These are phyloP conservation scores for Salticus scenicus DNA, from an alignment of 2,888 invertebrate species.

Conservation along the genomic window DNA sequence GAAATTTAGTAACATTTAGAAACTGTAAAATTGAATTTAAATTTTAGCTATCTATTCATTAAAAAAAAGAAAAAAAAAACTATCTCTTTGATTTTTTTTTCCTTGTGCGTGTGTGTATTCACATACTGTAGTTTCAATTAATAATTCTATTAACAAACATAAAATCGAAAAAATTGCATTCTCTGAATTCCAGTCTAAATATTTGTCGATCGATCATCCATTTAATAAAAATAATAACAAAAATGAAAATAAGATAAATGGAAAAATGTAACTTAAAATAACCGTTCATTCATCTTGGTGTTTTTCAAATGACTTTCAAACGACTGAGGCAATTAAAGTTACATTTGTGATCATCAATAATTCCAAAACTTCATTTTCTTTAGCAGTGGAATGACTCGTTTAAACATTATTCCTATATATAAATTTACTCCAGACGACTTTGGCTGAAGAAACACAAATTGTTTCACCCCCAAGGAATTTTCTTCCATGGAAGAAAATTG, in stretches of 20 bases:
- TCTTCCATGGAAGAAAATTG: neutral
- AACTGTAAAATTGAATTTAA: too few species aligned
- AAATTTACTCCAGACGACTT: neutral
- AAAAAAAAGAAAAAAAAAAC: too few species aligned
- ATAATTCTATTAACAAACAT: too few species aligned
- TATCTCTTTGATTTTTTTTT: too few species aligned
- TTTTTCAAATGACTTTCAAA: constrained; percentile 45
- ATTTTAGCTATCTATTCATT: too few species aligned
- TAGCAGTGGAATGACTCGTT: neutral
- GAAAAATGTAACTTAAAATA: neutral
- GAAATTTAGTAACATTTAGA: too few species aligned
- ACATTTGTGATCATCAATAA: constrained; percentile 65
- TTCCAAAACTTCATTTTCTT: neutral
- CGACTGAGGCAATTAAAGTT: constrained; percentile 56
- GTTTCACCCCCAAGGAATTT: neutral
- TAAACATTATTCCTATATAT: neutral
- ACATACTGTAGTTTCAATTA: too few species aligned
- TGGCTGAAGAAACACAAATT: neutral
- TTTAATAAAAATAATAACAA: neutral
- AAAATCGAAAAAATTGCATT: too few species aligned
- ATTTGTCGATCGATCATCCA: neutral
- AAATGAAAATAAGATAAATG: too few species aligned
- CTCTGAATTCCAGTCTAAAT: too few species aligned
- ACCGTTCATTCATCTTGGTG: neutral
- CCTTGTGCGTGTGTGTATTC: too few species aligned